phyloP scores from a whole-genome alignment of 1,140 invertebrate genomes.

The Lucilia sericata region DNA sequence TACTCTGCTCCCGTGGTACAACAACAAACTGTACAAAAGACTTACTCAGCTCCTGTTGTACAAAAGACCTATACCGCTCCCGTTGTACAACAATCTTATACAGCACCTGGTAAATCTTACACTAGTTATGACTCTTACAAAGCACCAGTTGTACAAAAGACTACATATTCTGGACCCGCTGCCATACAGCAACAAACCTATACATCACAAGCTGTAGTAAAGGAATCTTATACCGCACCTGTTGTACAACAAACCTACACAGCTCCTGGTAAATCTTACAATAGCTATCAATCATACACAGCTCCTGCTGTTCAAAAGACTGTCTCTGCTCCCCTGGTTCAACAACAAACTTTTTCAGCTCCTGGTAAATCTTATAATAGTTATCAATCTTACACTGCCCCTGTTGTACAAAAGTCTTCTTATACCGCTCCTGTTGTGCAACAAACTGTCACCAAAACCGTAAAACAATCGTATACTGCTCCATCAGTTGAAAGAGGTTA shows the following conservation, averaged over 20 bases:
- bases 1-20: not conserved
- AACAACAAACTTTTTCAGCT: not conserved
- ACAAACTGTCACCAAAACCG: not conserved
- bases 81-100: constrained; percentile 4
- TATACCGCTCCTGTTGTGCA: constrained; percentile 11
- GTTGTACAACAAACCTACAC: not conserved
- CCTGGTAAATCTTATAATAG: constrained; percentile 24
- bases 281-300: constrained; percentile 28
- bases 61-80: constrained; percentile 10
- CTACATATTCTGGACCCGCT: not conserved
- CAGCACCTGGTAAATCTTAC: constrained; percentile 33
- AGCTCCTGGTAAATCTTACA: constrained; percentile 11
- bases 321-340: not conserved
- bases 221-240: constrained; percentile 19
- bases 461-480: constrained; percentile 14
- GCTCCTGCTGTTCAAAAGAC: constrained; percentile 30
- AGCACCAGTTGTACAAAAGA: constrained; percentile 12
- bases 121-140: constrained; percentile 25
- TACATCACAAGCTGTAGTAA: not conserved
- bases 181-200: not conserved
- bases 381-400: constrained; percentile 31
- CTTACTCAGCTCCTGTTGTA: not conserved
- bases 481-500: constrained; percentile 9
- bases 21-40: not conserved
- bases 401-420: not conserved